Evolutionary conservation across 1,140 invertebrate genomes (phyloP).

Genomic region (Drosophila baimaii): DNA sequence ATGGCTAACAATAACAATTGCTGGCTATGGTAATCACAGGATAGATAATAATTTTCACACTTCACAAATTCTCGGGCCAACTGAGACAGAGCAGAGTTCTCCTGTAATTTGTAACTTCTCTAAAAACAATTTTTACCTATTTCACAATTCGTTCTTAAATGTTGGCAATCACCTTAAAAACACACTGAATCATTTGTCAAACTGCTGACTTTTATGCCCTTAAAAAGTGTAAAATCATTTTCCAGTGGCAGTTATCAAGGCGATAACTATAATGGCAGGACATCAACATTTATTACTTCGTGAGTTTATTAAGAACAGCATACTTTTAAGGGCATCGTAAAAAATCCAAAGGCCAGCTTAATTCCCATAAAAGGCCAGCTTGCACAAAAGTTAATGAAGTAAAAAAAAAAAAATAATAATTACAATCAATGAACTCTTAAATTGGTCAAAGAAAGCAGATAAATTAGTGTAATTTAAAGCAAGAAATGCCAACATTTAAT

Average conservation of each 20-base stretch:
- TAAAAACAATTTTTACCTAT: too few relatives aligned
- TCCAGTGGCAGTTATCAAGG: not conserved
- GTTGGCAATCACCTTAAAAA: not conserved
- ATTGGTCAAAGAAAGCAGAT: not conserved
- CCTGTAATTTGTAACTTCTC: too few relatives aligned
- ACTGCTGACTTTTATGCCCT: not conserved
- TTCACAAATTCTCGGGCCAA: not conserved
- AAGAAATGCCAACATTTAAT: too few relatives aligned
- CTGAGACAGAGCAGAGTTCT: too few relatives aligned
- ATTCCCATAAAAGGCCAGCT: not conserved
- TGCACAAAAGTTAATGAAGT: not conserved
- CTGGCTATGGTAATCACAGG: conserved; percentile 12
- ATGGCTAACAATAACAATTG: conserved; percentile 16
- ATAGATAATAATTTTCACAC: conserved; percentile 12
- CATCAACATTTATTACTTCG: not conserved
- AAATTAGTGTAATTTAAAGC: not conserved
- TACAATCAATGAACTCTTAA: not conserved
- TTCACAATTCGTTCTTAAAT: not conserved
- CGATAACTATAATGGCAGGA: not conserved
- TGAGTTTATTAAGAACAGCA: not conserved
- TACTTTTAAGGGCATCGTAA: not conserved
- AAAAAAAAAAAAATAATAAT: too few relatives aligned
- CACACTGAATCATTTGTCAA: not conserved
- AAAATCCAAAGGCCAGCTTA: not conserved
- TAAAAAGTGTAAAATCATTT: not conserved